Evolutionary conservation across 2,888 invertebrate genomes (phyloP).

Genomic region (Andrena chrysosceles): DNA sequence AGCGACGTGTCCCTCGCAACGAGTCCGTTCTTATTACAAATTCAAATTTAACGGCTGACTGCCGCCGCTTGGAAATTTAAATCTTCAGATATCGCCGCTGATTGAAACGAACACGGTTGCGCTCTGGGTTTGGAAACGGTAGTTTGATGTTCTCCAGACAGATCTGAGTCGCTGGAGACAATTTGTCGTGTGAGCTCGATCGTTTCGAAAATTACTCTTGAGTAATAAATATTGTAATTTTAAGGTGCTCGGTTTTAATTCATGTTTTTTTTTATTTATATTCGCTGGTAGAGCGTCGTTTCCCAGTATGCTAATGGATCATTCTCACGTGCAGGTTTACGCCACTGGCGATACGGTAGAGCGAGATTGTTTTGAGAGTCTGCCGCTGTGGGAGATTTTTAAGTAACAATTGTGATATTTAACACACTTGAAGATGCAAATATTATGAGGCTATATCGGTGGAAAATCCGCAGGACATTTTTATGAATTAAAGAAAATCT

Average conservation of each 20-base stretch:
- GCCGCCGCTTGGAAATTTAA: slow-evolving; percentile 61
- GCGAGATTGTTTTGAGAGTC: slow-evolving; percentile 21
- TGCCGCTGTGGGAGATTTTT: not conserved
- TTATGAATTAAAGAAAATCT: too few species aligned
- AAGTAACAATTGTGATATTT: not conserved
- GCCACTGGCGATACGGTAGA: slow-evolving; percentile 14
- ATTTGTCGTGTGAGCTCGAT: not conserved
- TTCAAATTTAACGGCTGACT: slow-evolving; percentile 61
- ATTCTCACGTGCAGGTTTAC: not conserved
- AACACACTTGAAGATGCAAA: not conserved
- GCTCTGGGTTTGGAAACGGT: slow-evolving; percentile 33
- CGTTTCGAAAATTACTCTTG: not conserved
- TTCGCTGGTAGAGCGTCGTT: not conserved
- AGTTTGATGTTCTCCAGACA: slow-evolving; percentile 2
- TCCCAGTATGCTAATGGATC: not conserved
- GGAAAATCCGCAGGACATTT: too few species aligned
- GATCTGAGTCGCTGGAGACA: not conserved
- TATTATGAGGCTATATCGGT: too few species aligned
- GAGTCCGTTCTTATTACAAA: slow-evolving; percentile 58
- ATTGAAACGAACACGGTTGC: slow-evolving; percentile 49
- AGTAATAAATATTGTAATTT: not conserved
- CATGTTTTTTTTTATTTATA: not conserved
- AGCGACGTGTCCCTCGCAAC: slow-evolving; percentile 43
- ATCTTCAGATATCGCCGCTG: slow-evolving; percentile 53
- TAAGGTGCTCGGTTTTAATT: not conserved